These are phyloP conservation scores for Phasianus colchicus DNA, from an alignment of 2,113 vertebrate species.

Conservation along the genomic window DNA sequence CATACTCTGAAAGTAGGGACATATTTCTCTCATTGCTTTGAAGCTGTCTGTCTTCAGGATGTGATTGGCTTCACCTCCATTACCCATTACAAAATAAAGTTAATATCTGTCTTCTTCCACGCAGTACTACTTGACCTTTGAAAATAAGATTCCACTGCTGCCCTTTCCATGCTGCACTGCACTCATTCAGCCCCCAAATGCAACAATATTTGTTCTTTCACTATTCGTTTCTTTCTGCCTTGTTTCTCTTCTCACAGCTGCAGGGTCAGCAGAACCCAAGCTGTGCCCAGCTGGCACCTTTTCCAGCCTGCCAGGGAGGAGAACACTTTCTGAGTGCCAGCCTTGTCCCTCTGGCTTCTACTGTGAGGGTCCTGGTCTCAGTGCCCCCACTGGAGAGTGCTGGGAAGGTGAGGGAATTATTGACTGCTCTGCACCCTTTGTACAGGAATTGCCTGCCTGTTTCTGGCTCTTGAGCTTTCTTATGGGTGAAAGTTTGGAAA, in stretches of 20 bases:
- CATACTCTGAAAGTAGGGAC: neutral
- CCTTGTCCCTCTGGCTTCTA: conserved; percentile 86
- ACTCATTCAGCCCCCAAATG: neutral
- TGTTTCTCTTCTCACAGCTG: conserved; percentile 65
- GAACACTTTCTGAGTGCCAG: conserved; percentile 77
- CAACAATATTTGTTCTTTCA: neutral
- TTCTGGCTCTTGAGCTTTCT: neutral
- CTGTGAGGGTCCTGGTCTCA: conserved; percentile 81
- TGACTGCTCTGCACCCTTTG: neutral
- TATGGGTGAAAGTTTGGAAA: neutral
- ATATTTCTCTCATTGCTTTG: neutral
- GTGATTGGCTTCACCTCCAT: neutral
- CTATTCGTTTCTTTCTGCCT: neutral
- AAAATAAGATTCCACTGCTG: neutral
- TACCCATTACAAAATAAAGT: neutral
- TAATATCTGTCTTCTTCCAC: neutral
- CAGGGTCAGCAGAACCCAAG: conserved; percentile 80
- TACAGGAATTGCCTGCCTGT: neutral
- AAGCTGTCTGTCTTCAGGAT: neutral
- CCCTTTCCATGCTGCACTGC: neutral
- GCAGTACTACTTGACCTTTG: neutral
- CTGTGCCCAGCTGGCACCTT: conserved; percentile 88
- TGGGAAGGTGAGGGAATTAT: conserved; percentile 75
- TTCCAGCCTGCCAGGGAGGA: conserved; percentile 78
- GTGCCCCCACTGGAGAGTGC: conserved; percentile 83